Evolutionary conservation across 37 sponge, comb jelly and placozoan genomes (phyloP), one percentile per base, ranked within the genome.

Genomic region (Haliclona indistincta): DNA sequence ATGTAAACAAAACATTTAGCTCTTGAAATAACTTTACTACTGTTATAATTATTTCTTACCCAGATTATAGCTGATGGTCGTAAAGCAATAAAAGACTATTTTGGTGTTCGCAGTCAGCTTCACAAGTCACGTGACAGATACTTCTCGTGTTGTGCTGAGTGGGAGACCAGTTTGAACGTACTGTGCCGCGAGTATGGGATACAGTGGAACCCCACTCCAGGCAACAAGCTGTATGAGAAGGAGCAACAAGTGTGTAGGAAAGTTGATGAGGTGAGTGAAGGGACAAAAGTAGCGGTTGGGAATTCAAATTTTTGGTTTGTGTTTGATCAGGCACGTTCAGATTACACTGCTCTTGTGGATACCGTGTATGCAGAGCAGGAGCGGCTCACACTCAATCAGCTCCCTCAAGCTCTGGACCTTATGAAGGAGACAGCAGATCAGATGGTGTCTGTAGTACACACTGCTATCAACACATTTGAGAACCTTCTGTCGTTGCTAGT

Each of bases 141-240:
- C 38, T 60, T 51, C 40, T 54, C 78, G 55, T 67, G 20, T 8
- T 11, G 63, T 43, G 69, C 77, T 4, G 90, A 84, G 54, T 89
- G 85, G 90, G 90, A 84, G 62, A 67, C 55, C 0, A 42, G 42
- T 10, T 53, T 84, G 29, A 20, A 80, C 42, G 68, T 58, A n/a
- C 39, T 89, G n/a, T 73, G 83, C 56, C 53, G 54, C 1, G 89
- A 88, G 66, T 45, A 37, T 34, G 84, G 84, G 0, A 84, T 73
- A 25, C 29, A 25, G 33, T 88, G 89, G 89, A 56, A 56, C 13
- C 80, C 84, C 2, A 34, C 58, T 4, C 65, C 84, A 0, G 84
- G 89, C n/a, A 73, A 74, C 40, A 88, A 88, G 38, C 61, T 82
- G 34, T 74, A 79, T 33, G 89, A 88, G 43, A 78, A 61, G 47